A percentile compares a stretch with the other conserved stretches of the same genome.
phyloP scores from a whole-genome alignment of 2,888 invertebrate genomes.

The Scrobipalpa atriplicella region DNA sequence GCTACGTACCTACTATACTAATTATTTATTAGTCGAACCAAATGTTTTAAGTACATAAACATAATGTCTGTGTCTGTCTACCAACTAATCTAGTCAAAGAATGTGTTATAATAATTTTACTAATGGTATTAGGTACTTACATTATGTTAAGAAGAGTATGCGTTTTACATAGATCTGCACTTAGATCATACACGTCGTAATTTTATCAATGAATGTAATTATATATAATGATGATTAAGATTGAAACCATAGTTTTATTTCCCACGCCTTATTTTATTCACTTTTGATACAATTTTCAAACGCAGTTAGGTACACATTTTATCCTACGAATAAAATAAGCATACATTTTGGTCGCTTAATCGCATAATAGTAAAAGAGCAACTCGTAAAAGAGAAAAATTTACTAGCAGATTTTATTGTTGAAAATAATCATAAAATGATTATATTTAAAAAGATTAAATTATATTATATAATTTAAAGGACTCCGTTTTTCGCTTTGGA shows the following conservation, averaged over 20 bases:
- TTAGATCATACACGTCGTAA: slow-evolving; percentile 42
- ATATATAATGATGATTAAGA: slow-evolving; percentile 36
- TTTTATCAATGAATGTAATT: slow-evolving; percentile 68
- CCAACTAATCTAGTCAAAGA: slow-evolving; percentile 15
- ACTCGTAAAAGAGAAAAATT: too few relatives aligned
- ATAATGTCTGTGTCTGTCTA: neutral
- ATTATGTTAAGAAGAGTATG: slow-evolving; percentile 30
- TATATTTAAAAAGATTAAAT: too few relatives aligned
- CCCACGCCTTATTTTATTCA: slow-evolving; percentile 13
- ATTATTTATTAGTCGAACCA: neutral
- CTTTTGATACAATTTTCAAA: neutral
- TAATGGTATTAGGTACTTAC: slow-evolving; percentile 22
- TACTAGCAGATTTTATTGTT: too few relatives aligned
- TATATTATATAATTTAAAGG: too few relatives aligned
- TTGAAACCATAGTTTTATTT: slow-evolving; percentile 15
- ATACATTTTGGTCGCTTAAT: too few relatives aligned
- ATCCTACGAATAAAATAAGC: too few relatives aligned
- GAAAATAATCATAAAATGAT: too few relatives aligned
- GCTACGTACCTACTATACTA: too few relatives aligned
- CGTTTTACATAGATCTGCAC: slow-evolving; percentile 32
- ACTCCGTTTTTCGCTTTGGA: too few relatives aligned
- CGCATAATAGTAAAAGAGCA: too few relatives aligned
- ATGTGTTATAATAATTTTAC: slow-evolving; percentile 30
- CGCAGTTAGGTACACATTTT: neutral
- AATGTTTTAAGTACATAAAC: neutral